Percentiles rank a stretch among this genome's conserved stretches.
Conservation (phyloP, 2,113 vertebrate species). For the Actenoides lindsayi region DNA sequence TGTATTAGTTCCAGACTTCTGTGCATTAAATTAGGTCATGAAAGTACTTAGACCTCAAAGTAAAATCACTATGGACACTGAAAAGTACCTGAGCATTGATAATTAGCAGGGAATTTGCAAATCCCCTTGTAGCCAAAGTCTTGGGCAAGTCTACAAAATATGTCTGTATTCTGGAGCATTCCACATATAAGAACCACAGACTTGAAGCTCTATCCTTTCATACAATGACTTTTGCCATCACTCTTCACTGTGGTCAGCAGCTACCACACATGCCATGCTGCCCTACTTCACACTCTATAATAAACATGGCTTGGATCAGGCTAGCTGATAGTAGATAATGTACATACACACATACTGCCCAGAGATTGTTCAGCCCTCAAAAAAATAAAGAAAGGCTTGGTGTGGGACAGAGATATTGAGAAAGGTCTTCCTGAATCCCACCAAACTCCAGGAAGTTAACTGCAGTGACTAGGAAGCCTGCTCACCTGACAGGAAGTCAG, state of each 20-base stretch:
- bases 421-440: background rate
- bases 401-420: background rate
- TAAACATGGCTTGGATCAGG: background rate
- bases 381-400: background rate
- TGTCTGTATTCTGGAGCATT: background rate
- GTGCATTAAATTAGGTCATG: background rate
- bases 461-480: background rate
- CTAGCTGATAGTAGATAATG: fast-evolving
- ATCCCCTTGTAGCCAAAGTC: background rate
- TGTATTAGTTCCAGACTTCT: background rate
- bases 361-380: background rate
- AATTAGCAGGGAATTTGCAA: background rate
- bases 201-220: background rate
- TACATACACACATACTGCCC: no score
- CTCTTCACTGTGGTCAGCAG: background rate
- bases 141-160: background rate
- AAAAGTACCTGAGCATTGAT: background rate
- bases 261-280: background rate
- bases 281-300: background rate
- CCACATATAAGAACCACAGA: fast-evolving
- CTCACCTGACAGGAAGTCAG: background rate
- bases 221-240: background rate
- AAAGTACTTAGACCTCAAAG: background rate
- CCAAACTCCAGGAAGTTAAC: background rate
- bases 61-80: background rate